Base-by-base conservation (phyloP, 2,113 vertebrate genomes). In the Megaceryle torquata region DNA sequence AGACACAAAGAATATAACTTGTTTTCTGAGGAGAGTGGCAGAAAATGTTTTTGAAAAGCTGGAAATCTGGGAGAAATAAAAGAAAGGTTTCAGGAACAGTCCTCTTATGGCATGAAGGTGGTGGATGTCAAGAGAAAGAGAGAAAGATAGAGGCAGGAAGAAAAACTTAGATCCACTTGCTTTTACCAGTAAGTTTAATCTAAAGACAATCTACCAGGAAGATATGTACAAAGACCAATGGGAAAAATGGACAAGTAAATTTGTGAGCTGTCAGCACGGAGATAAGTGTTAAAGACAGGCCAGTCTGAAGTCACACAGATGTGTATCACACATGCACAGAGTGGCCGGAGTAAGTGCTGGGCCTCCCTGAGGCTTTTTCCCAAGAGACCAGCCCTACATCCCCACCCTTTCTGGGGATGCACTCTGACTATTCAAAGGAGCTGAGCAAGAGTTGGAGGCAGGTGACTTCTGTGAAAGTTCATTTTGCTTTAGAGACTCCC, bases 151-250 rank as follows among this genome's bases (percentile, higher is more conserved):
- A 63, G 20, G 15, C 37, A 76, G 64, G 29, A 85, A 68, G 31
- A 68, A 95, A 91, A 91, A 67, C 8, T 35, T 76, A 50, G n/a
- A 76, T 79, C 65, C 67, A 57, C 28, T 89, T 76, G 8, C 26
- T 91, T 95, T 72, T 76, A 81, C 74, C n/a, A 39, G 33, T 37
- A 25, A 57, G 18, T 82, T 91, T 89, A 76, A 68, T 82, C n/a
- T 91, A 91, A 89, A 82, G 75, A 89, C 68, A 77, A 89, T 83
- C 61, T 93, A 77, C 54, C 61, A 89, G 67, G 72, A 87, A 83
- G 84, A 51, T 59, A 41, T 26, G 44, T 71, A 57, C 83, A 87
- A 48, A 86, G n/a, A 57, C 33, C 59, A 61, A 54, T 5, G 6
- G 75, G 81, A 33, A 76, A 95, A 92, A 57, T 0, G 12, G 68